phyloP scores from a whole-genome alignment of 2,888 invertebrate genomes.

The Prenolepis imparis region DNA sequence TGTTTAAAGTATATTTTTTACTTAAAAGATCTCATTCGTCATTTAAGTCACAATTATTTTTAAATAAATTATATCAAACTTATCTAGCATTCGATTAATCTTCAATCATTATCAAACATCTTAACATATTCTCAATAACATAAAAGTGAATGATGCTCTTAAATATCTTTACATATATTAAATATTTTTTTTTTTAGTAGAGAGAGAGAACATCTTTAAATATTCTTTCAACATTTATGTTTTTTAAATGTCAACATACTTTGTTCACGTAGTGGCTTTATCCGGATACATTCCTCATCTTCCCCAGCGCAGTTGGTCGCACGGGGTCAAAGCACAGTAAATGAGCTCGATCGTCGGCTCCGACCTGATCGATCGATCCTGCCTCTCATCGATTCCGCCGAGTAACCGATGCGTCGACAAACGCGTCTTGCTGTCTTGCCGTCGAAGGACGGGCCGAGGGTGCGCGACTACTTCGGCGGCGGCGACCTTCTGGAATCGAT shows the following conservation, averaged over 20 bases:
- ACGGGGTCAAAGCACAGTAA: not conserved
- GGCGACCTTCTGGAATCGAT: slow-evolving; percentile 71
- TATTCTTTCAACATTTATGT: not conserved
- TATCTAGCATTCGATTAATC: not conserved
- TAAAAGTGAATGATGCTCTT: not conserved
- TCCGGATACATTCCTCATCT: slow-evolving; percentile 36
- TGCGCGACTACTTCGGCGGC: slow-evolving; percentile 43
- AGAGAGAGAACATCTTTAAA: not conserved
- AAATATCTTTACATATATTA: not conserved
- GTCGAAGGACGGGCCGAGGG: slow-evolving; percentile 53
- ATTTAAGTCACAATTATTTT: not conserved
- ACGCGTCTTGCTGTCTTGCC: slow-evolving; percentile 39
- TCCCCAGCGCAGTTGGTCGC: slow-evolving; percentile 1
- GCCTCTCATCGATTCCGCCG: slow-evolving; percentile 44
- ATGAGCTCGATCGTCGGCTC: slow-evolving; percentile 9
- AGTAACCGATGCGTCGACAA: slow-evolving; percentile 29
- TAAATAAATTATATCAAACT: not conserved
- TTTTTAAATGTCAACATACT: slow-evolving; percentile 3
- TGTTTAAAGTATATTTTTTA: slow-evolving; percentile 1
- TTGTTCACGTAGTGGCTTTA: slow-evolving; percentile 21
- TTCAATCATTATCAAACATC: not conserved
- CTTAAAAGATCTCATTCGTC: not conserved
- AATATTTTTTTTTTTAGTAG: not conserved
- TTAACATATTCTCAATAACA: not conserved
- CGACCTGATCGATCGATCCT: slow-evolving; percentile 30